A percentile compares a stretch with the other conserved stretches of the same genome.
Evolutionary conservation across 2,888 invertebrate genomes (phyloP).

Genomic region (Clistopyga incitator): DNA sequence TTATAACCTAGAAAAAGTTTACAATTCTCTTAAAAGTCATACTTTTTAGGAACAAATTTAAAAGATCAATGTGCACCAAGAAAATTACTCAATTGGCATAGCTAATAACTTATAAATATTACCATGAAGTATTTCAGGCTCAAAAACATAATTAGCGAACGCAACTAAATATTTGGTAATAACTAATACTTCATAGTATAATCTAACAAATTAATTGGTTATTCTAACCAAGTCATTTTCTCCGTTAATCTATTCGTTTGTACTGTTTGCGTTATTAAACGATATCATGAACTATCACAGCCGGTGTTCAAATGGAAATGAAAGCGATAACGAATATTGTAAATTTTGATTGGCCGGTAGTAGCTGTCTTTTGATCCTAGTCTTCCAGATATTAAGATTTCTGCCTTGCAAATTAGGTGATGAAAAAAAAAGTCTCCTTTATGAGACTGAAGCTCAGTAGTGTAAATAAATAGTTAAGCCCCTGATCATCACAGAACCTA

Average conservation of each 20-base stretch:
- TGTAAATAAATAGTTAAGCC: constrained; percentile 52
- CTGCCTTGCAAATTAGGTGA: constrained; percentile 45
- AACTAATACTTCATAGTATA: no score
- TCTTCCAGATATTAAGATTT: constrained; percentile 41
- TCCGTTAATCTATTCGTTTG: neutral
- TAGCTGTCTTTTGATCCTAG: constrained; percentile 15
- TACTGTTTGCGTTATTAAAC: neutral
- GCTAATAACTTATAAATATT: no score
- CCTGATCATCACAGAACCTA: constrained; percentile 46
- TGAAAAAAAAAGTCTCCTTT: constrained; percentile 14
- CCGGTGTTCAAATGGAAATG: neutral
- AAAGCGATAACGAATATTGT: neutral
- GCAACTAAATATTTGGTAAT: no score
- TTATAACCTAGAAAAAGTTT: no score
- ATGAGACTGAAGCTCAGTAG: constrained; percentile 34
- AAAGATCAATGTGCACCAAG: no score
- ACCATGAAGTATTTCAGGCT: no score
- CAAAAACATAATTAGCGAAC: no score
- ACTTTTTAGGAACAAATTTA: no score
- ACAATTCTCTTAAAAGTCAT: no score
- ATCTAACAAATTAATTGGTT: no score
- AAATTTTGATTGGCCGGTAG: constrained; percentile 45
- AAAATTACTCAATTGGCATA: no score
- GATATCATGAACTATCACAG: neutral
- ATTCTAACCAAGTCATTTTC: no score